These are phyloP conservation scores for Sander lucioperca DNA, from an alignment of 2,113 vertebrate genomes.

Conservation along the genomic window DNA sequence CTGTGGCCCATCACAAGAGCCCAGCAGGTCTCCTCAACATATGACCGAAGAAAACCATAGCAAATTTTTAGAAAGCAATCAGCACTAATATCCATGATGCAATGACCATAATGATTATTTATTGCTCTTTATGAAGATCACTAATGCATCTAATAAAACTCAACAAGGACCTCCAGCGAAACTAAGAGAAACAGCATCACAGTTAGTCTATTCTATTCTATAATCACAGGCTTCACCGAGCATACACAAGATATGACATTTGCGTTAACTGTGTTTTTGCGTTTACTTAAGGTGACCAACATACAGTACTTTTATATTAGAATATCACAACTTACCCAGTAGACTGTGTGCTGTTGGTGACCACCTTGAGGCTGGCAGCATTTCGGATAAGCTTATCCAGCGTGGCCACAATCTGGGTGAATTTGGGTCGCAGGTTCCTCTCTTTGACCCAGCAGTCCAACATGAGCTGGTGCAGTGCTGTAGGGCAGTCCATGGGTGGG, in stretches of 20 bases:
- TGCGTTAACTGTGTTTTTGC: background rate
- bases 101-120: constrained; percentile 11
- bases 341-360: constrained; percentile 92
- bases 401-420: constrained; percentile 97
- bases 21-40: constrained; percentile 7
- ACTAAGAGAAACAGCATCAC: constrained; percentile 5
- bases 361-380: constrained; percentile 97
- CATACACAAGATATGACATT: background rate
- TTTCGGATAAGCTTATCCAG: constrained; percentile 99
- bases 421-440: constrained; percentile 96
- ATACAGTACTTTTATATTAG: background rate
- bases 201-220: constrained; percentile 3
- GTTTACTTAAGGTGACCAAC: background rate
- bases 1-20: background rate
- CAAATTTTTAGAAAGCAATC: constrained; percentile 11
- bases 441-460: constrained; percentile 99
- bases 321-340: constrained; percentile 88
- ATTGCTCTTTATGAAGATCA: constrained; percentile 34
- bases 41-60: constrained; percentile 13
- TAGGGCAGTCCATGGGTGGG: constrained; percentile 99
- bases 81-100: constrained; percentile 13
- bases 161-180: constrained; percentile 1
- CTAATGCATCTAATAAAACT: constrained; percentile 21
- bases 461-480: constrained; percentile 97
- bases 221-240: constrained; percentile 3